Evolutionary conservation across 2,113 vertebrate species (phyloP), one percentile per base, ranked within the genome.

Genomic region (Nesogale talazaci): DNA sequence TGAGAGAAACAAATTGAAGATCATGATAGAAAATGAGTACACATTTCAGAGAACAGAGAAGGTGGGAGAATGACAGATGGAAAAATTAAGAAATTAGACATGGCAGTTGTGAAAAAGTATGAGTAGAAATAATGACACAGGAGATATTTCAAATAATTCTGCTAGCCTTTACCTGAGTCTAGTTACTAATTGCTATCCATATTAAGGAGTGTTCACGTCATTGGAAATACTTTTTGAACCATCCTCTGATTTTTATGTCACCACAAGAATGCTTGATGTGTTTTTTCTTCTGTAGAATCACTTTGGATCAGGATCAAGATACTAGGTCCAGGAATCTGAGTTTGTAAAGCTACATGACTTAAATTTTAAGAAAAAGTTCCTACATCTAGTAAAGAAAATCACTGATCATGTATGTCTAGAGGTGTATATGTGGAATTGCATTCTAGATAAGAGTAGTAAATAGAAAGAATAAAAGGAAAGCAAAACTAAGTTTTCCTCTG

Each of bases 1-100:
- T 96, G 92, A 96, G 83, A 96, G 34, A 94, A 85, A 92, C 61
- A 96, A 42, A 91, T 1, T 78, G 91, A 97, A 96, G 86, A 94
- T 79, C 97, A 97, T 93, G 87, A 94, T 42, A 77, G 52, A 91
- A 83, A 94, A 96, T 83, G 96, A 96, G 92, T 90, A 78, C 95
- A 92, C 69, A 86, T 63, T 96, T 97, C 87, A 63, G 69, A 97
- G 95, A 34, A 70, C 95, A 97, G 79, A 98, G 98, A 98, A 98
- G 98, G 98, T 97, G 98, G 94, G 36, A 36, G 88, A 97, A 93
- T 97, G 97, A 96, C 89, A 95, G 95, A 83, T 56, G n/a, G 29
- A 76, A 89, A 94, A 94, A 81, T 96, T 92, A 29, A 84, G 94
- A 94, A 76, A 70, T 23, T 93, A 96, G 78, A 94, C 92, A 46